Evolutionary conservation across 2,113 vertebrate genomes (phyloP).

Genomic region (Panurus biarmicus): DNA sequence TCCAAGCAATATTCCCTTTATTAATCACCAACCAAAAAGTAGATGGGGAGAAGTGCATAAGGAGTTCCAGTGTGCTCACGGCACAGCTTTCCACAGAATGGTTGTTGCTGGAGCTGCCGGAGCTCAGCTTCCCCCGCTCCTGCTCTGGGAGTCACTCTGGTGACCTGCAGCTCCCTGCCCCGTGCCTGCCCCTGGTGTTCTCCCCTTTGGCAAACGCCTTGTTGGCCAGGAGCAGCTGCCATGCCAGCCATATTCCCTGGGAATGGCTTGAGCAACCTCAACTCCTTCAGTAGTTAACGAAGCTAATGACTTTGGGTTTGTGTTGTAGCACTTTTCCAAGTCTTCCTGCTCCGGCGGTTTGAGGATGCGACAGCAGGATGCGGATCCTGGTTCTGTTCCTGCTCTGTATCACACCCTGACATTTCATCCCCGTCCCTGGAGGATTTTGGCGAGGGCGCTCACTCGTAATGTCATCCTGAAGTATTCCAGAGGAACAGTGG

Average conservation of each 20-base stretch:
- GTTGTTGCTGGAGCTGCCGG: neutral
- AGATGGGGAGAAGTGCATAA: neutral
- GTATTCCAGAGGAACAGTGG: neutral
- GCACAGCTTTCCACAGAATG: neutral
- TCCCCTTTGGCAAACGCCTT: neutral
- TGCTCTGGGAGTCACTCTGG: neutral
- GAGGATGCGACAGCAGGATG: neutral
- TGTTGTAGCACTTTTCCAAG: neutral
- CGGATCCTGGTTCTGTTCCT: neutral
- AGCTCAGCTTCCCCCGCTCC: fast-evolving
- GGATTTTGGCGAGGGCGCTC: neutral
- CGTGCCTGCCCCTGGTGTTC: neutral
- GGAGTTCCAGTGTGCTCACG: neutral
- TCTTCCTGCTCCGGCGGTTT: fast-evolving
- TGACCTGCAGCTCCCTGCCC: neutral
- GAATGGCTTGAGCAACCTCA: neutral
- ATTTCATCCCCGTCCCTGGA: neutral
- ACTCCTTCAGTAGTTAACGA: neutral
- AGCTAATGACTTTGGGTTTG: neutral
- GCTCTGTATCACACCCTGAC: neutral
- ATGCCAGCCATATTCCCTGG: fast-evolving
- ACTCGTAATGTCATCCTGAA: neutral
- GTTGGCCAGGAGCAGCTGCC: neutral
- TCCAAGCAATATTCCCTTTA: neutral
- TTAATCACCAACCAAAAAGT: neutral